A percentile compares a stretch with the other conserved stretches of the same genome.
Conservation (phyloP, 1,140 invertebrate genomes). For the Cryptotermes secundus region DNA sequence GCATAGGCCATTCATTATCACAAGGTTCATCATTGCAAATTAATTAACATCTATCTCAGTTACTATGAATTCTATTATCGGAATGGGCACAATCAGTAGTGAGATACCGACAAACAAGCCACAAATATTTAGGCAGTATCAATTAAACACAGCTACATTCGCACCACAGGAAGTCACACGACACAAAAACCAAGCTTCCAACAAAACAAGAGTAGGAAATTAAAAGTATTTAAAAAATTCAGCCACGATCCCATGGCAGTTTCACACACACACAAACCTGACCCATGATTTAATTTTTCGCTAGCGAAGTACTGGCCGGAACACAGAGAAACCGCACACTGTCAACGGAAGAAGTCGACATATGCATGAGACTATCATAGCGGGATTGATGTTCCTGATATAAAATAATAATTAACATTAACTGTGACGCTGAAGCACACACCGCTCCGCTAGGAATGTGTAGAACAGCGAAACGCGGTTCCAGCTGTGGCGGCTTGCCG, state of each 20-base stretch:
- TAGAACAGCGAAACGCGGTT: background rate
- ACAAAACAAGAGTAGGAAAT: background rate
- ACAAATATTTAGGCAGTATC: background rate
- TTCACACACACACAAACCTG: background rate
- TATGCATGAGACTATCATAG: background rate
- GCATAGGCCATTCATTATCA: background rate
- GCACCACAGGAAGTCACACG: background rate
- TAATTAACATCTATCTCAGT: background rate
- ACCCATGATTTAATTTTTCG: background rate
- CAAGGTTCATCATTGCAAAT: background rate
- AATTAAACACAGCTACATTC: background rate
- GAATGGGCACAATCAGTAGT: background rate
- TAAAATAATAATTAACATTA: background rate
- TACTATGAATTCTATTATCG: background rate
- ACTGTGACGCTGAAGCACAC: background rate
- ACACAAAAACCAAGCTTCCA: background rate
- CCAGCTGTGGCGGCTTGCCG: conserved; percentile 11
- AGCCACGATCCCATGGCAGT: background rate
- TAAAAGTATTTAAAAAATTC: background rate
- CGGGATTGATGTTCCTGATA: background rate
- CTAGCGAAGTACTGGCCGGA: background rate
- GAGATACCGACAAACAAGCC: background rate
- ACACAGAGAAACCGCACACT: background rate
- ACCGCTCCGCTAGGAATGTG: background rate
- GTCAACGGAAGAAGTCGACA: background rate